These are phyloP conservation scores for Mesorhabditis spiculigera DNA, from an alignment of 2,888 invertebrate species.

Conservation along the genomic window DNA sequence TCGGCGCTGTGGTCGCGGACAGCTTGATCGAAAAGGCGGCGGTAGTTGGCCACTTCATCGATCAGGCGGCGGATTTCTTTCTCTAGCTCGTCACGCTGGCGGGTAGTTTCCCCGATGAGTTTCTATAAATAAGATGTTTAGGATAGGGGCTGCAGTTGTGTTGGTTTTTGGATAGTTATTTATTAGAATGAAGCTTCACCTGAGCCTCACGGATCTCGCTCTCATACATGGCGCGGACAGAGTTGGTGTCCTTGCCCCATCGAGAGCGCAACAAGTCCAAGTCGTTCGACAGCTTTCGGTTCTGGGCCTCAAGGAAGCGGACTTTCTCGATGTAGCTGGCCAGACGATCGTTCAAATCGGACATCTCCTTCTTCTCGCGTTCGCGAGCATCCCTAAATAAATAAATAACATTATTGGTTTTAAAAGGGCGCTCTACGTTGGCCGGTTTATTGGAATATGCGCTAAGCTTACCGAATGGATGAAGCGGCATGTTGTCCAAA, in stretches of 20 bases:
- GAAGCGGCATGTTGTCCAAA: constrained; percentile 58
- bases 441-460: background rate
- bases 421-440: background rate
- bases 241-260: constrained; percentile 40
- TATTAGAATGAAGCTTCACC: background rate
- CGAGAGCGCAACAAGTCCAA: constrained; percentile 31
- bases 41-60: constrained; percentile 21
- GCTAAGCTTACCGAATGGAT: constrained; percentile 53
- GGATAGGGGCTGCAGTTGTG: background rate
- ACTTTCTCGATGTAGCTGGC: constrained; percentile 64
- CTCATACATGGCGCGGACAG: constrained; percentile 33
- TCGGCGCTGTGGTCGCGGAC: constrained; percentile 48
- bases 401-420: constrained; percentile 45
- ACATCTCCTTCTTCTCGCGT: constrained; percentile 64
- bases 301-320: constrained; percentile 49
- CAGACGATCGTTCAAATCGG: constrained; percentile 64
- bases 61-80: constrained; percentile 19
- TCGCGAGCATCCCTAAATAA: constrained; percentile 58
- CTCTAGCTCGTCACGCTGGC: constrained; percentile 27
- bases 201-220: constrained; percentile 23
- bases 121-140: constrained; percentile 9
- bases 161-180: no score
- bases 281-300: constrained; percentile 41
- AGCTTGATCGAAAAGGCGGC: constrained; percentile 50
- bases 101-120: constrained; percentile 38